Evolutionary conservation across 2,888 invertebrate genomes (phyloP).

Genomic region (Busseola fusca): DNA sequence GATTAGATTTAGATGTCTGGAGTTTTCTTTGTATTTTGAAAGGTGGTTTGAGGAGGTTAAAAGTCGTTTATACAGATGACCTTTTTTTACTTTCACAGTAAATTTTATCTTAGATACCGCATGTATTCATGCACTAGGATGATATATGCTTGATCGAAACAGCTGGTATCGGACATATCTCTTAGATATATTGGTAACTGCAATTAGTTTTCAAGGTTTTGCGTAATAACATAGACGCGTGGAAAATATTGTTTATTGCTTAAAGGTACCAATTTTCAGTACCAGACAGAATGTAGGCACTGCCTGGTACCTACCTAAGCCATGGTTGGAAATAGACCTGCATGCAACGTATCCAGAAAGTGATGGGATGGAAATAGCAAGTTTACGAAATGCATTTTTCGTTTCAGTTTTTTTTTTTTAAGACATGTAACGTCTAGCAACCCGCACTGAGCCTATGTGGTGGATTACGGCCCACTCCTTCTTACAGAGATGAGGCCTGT

Average conservation of each 20-base stretch:
- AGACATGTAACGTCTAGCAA: neutral
- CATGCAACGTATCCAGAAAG: constrained; percentile 2
- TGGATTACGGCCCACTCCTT: neutral
- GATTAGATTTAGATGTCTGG: constrained; percentile 63
- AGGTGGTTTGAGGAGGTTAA: neutral
- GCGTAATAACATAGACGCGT: constrained; percentile 2
- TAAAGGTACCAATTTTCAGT: constrained; percentile 11
- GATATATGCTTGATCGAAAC: neutral
- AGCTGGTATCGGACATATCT: neutral
- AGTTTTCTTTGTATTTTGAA: constrained; percentile 26
- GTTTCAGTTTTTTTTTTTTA: neutral
- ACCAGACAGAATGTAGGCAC: neutral
- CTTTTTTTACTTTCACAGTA: constrained; percentile 16
- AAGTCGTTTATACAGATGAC: neutral
- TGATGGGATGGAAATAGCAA: neutral
- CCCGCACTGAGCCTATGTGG: too few relatives aligned
- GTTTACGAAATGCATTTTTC: neutral
- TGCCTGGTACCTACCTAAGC: neutral
- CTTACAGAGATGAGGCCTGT: neutral
- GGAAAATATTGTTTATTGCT: neutral
- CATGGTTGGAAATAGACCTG: neutral
- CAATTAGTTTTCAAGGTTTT: constrained; percentile 18
- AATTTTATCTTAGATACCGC: neutral
- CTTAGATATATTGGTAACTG: constrained; percentile 8
- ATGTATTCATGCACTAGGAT: constrained; percentile 1